Conservation (phyloP, 2,797 vertebrate genomes). For the Dendrocincla tyrannina region DNA sequence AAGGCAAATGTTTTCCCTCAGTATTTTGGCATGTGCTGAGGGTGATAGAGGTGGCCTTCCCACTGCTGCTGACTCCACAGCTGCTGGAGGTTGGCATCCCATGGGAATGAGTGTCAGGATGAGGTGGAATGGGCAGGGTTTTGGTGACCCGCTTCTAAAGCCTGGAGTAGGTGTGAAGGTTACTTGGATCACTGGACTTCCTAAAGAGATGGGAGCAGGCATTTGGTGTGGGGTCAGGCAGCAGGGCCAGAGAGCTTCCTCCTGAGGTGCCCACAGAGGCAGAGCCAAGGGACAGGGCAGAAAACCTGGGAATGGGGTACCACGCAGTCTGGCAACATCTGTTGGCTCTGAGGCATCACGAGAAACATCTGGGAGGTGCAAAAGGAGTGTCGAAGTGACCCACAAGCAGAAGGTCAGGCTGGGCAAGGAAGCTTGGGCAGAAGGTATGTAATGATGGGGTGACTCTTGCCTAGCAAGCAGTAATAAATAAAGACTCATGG, state of each 20-base stretch:
- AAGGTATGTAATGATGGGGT: neutral
- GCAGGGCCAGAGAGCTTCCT: neutral
- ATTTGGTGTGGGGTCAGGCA: neutral
- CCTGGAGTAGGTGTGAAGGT: neutral
- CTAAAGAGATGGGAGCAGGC: neutral
- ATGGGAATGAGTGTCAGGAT: neutral
- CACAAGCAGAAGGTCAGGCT: neutral
- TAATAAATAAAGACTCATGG: slow-evolving; percentile 3
- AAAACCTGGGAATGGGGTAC: neutral
- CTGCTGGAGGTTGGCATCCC: neutral
- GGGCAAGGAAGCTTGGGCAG: neutral
- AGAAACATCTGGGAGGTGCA: neutral
- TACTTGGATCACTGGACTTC: neutral
- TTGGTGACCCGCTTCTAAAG: neutral
- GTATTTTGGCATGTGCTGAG: neutral
- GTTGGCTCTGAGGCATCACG: neutral
- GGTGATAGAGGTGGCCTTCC: neutral
- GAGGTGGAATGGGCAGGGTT: neutral
- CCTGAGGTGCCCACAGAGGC: neutral
- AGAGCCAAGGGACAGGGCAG: neutral
- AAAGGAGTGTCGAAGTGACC: neutral
- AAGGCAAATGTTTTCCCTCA: neutral
- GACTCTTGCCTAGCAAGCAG: neutral
- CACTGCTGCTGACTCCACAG: neutral
- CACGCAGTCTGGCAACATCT: neutral